phyloP scores from a whole-genome alignment of 1,140 invertebrate genomes.

The Drosophila neocordata region DNA sequence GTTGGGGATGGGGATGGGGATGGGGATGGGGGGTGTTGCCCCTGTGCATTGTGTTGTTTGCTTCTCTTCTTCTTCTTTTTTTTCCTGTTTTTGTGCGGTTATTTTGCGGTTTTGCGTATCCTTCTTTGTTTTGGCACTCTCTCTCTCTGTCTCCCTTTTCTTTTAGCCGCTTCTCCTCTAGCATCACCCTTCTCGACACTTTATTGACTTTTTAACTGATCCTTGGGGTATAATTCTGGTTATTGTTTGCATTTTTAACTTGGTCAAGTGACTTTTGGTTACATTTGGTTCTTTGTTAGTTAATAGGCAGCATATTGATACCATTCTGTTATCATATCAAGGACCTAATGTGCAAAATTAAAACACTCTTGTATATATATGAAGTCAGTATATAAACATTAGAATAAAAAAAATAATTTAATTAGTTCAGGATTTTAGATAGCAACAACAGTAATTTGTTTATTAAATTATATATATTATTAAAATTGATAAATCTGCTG shows the following conservation, averaged over 20 bases:
- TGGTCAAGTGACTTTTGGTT: constrained; percentile 36
- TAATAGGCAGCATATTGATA: constrained; percentile 79
- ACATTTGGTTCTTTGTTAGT: constrained; percentile 49
- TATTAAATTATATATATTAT: too few species aligned
- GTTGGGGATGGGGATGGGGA: neutral
- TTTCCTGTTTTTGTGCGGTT: constrained; percentile 62
- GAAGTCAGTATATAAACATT: too few species aligned
- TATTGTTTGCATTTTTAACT: constrained; percentile 19
- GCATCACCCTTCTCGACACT: constrained; percentile 10
- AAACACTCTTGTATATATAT: too few species aligned
- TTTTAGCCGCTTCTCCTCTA: too few species aligned
- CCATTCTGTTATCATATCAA: constrained; percentile 41
- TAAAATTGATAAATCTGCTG: too few species aligned
- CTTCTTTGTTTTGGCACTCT: neutral
- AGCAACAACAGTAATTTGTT: too few species aligned
- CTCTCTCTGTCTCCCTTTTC: neutral
- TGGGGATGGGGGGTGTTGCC: constrained; percentile 1
- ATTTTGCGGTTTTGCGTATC: constrained; percentile 61
- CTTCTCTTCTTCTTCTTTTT: constrained; percentile 21
- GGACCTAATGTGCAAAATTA: neutral
- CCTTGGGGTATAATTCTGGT: constrained; percentile 26
- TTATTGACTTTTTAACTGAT: constrained; percentile 20
- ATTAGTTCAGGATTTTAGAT: too few species aligned
- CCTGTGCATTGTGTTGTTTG: constrained; percentile 40
- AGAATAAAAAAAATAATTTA: too few species aligned